These are phyloP conservation scores for Hedya salicella DNA, from an alignment of 2,888 invertebrate species.

Conservation along the genomic window DNA sequence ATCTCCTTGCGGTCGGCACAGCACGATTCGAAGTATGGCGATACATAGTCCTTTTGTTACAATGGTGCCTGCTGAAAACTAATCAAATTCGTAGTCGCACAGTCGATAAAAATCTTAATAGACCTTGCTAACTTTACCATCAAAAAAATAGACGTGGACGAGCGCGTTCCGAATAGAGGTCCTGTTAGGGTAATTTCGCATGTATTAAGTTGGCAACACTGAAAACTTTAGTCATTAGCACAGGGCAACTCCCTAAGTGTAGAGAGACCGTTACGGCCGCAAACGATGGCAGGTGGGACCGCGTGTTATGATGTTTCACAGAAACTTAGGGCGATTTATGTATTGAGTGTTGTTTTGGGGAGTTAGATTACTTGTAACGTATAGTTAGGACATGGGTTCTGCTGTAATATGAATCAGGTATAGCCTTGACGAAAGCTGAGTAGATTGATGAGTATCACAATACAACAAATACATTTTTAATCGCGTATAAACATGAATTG, in stretches of 20 bases:
- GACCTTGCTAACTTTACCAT: background rate
- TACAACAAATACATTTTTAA: no score
- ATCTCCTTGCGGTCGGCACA: no score
- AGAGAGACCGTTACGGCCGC: conserved; percentile 67
- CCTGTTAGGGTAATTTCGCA: conserved; percentile 70
- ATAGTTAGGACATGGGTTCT: conserved; percentile 35
- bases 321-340: conserved; percentile 68
- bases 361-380: background rate
- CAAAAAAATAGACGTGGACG: background rate
- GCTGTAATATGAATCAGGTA: no score
- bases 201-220: conserved; percentile 72
- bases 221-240: conserved; percentile 81
- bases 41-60: no score
- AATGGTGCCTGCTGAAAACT: no score
- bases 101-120: no score
- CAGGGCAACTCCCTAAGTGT: conserved; percentile 69
- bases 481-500: no score
- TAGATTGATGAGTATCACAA: no score
- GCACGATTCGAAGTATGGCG: no score
- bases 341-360: background rate
- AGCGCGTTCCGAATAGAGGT: background rate
- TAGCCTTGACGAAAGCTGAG: no score
- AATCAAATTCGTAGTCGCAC: no score
- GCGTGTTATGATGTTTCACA: background rate
- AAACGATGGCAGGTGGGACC: conserved; percentile 69